Percentiles rank a stretch among this genome's conserved stretches.
Evolutionary conservation across 2,888 invertebrate species (phyloP).

Genomic region (Rhamnusium bicolor): DNA sequence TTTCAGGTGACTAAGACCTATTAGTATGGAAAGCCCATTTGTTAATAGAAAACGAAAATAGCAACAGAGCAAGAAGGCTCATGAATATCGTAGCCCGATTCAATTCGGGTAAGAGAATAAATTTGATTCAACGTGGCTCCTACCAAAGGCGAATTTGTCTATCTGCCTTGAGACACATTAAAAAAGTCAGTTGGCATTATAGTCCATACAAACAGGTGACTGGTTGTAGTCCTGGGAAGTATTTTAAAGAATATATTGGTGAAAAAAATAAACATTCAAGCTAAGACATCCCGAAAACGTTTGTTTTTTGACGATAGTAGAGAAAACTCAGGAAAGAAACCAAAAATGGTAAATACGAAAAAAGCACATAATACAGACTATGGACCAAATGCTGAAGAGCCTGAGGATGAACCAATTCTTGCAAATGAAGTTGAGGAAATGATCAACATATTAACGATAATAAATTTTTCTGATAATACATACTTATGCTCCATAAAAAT

Average conservation of each 20-base stretch:
- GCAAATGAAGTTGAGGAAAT: constrained; percentile 9
- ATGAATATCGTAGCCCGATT: constrained; percentile 47
- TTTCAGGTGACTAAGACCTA: constrained; percentile 35
- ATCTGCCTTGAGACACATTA: constrained; percentile 41
- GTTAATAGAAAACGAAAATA: constrained; percentile 46
- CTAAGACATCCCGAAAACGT: background rate
- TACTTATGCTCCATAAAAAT: no score
- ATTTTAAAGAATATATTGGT: constrained; percentile 2
- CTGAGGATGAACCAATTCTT: constrained; percentile 4
- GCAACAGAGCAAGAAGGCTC: constrained; percentile 43
- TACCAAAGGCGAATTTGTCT: constrained; percentile 39
- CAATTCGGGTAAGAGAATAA: constrained; percentile 46
- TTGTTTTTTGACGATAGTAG: background rate
- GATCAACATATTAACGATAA: constrained; percentile 4
- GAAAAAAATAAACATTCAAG: background rate
- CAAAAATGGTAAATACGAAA: background rate
- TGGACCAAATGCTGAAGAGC: constrained; percentile 7
- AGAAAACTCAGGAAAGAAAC: background rate
- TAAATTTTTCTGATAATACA: background rate
- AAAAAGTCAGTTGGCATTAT: constrained; percentile 36
- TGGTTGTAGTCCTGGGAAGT: constrained; percentile 31
- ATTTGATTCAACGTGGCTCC: constrained; percentile 45
- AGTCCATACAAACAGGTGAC: constrained; percentile 39
- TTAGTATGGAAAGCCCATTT: constrained; percentile 39
- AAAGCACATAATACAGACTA: constrained; percentile 13